These are phyloP conservation scores for Dryocosmus kuriphilus DNA, from an alignment of 2,888 invertebrate species.

Conservation along the genomic window DNA sequence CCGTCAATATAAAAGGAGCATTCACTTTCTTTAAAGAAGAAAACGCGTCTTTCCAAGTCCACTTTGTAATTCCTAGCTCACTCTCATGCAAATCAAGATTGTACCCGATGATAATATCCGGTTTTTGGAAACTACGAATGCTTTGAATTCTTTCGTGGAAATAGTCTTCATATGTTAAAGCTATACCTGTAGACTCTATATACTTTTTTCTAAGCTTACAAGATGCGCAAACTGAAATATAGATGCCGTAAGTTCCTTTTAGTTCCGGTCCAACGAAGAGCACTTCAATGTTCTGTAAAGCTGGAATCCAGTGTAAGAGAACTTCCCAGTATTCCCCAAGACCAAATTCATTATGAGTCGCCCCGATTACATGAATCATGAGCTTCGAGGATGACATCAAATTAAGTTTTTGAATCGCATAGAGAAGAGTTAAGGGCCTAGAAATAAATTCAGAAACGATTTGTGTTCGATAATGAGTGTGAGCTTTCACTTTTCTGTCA, in stretches of 20 bases:
- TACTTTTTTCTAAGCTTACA: not conserved
- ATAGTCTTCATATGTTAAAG: constrained; percentile 27
- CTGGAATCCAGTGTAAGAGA: constrained; percentile 71
- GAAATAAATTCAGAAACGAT: constrained; percentile 64
- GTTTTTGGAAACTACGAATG: constrained; percentile 55
- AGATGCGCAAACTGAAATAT: not conserved
- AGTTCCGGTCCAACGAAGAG: constrained; percentile 71
- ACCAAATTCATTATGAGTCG: constrained; percentile 67
- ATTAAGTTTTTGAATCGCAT: constrained; percentile 62
- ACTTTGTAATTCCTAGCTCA: constrained; percentile 63
- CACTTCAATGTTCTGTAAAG: constrained; percentile 60
- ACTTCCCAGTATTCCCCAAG: constrained; percentile 70
- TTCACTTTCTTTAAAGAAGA: constrained; percentile 58
- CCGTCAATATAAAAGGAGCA: constrained; percentile 68
- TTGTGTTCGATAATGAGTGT: not conserved
- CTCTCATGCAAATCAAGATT: constrained; percentile 65
- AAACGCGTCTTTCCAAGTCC: constrained; percentile 65
- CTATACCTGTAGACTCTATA: not conserved
- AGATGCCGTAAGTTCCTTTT: constrained; percentile 47
- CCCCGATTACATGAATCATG: constrained; percentile 72
- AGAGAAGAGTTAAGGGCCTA: constrained; percentile 67
- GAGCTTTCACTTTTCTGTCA: not conserved
- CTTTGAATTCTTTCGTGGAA: constrained; percentile 60
- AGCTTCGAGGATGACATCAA: constrained; percentile 46
- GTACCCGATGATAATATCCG: constrained; percentile 67